phyloP scores from a whole-genome alignment of 2,113 vertebrate species.

The Nycticryphes semicollaris region DNA sequence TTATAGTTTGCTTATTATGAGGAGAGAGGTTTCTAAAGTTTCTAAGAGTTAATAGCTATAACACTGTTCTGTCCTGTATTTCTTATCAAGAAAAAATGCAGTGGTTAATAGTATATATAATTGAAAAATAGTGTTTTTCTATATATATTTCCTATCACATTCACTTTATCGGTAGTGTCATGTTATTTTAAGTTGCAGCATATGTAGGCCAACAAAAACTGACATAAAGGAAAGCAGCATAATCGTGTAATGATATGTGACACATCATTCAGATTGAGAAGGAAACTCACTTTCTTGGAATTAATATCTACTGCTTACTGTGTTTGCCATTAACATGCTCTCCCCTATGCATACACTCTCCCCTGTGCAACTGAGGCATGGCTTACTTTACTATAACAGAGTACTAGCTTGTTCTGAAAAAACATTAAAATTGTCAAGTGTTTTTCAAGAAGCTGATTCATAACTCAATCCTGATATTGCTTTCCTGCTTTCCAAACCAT shows the following conservation, averaged over 20 bases:
- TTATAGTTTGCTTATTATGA: accelerated
- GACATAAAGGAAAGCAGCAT: conserved; percentile 12
- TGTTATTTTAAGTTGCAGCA: conserved; percentile 51
- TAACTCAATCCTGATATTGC: background rate
- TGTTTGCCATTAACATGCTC: background rate
- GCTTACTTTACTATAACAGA: background rate
- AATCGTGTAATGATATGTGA: conserved; percentile 26
- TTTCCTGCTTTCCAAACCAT: background rate
- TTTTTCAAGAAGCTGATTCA: background rate
- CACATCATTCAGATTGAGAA: conserved; percentile 14
- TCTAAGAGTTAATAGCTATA: background rate
- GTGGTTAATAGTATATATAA: background rate
- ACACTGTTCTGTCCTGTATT: background rate
- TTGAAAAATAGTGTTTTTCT: background rate
- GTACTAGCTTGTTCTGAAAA: background rate
- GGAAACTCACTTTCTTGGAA: background rate
- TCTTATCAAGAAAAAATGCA: background rate
- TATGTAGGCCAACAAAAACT: conserved; percentile 57
- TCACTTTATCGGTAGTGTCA: conserved; percentile 26
- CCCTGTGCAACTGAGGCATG: background rate
- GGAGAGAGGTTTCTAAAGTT: background rate
- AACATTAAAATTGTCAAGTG: background rate
- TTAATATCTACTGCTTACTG: background rate
- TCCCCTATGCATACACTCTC: background rate
- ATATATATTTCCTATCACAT: background rate